Evolutionary conservation across 2,113 vertebrate species (phyloP).

Genomic region (Hemiscyllium ocellatum): DNA sequence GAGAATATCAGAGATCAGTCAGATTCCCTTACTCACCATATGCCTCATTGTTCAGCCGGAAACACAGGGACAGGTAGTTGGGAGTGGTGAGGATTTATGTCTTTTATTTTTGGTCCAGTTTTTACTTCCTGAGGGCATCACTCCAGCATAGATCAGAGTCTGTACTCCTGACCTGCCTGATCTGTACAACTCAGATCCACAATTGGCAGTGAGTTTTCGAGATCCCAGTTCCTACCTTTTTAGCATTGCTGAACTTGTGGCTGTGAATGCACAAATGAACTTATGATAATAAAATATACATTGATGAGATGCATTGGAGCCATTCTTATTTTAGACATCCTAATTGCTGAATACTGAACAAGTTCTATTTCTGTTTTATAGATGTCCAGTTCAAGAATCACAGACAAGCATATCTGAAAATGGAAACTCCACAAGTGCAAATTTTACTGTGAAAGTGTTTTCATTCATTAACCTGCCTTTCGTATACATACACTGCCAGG

Average conservation of each 20-base stretch:
- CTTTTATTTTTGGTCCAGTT: neutral
- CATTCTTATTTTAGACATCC: neutral
- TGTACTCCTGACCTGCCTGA: neutral
- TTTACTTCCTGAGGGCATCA: neutral
- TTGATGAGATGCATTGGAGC: neutral
- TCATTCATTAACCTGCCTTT: slow-evolving; percentile 65
- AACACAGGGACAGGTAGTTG: neutral
- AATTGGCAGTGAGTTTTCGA: neutral
- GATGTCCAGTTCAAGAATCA: slow-evolving; percentile 62
- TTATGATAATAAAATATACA: neutral
- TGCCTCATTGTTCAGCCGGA: neutral
- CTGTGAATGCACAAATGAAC: neutral
- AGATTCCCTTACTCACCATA: neutral
- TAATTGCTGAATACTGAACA: neutral
- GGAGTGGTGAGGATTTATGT: neutral
- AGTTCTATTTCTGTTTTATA: slow-evolving; percentile 47
- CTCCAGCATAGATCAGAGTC: neutral
- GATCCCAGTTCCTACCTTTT: neutral
- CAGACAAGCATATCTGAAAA: slow-evolving; percentile 70
- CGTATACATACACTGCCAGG: slow-evolving; percentile 77
- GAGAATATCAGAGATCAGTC: neutral
- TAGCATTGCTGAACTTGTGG: neutral
- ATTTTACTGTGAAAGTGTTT: slow-evolving; percentile 73
- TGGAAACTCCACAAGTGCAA: slow-evolving; percentile 67
- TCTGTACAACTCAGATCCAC: neutral